Base-by-base conservation (phyloP, 2,888 invertebrate species). In the Ceramica pisi region DNA sequence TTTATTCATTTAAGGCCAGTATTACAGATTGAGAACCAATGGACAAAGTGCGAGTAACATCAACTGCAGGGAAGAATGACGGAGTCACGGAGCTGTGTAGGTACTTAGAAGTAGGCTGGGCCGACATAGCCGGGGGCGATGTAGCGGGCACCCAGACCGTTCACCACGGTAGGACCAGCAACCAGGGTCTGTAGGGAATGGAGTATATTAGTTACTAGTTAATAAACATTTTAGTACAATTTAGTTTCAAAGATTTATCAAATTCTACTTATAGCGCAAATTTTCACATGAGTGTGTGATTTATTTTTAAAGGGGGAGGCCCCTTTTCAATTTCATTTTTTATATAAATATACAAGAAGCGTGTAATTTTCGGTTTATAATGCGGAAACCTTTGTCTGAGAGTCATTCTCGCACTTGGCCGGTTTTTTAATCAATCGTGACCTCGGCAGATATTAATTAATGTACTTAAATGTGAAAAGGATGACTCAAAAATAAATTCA, bases 91-190 rank as follows among this genome's bases (percentile, higher is more conserved):
- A 31, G 31, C 31, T 31, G 31, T 31, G 7, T 16, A 41, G 9
- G 19, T 48, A 74, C 60, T 87, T 88, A 92, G 72, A 86, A 53
- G 82, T 85, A 51, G 56, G 88, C 71, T 7, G 91, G 85, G 50
- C 92, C 93, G 53, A 93, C 79, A 75, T 88, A 88, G 51, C 94
- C 94, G 5, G 94, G 94, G 23, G 85, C 82, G 77, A 92, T 75
- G 81, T 82, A 83, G 53, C 90, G 90, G 14, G 90, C 81, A 19
- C 89, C 88, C 12, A 75, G 12, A 8, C 82, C 91, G 81, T 95
- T 94, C 64, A 93, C 90, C 1, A 95, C 94, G 2, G 94, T 92
- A 2, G 95, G 95, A 12, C 95, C 95, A n/a, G 94, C 92, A 2
- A 95, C 94, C 75, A 95, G 68, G 78, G 95, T 94, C 95, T 95